phyloP scores from a whole-genome alignment of 2,888 invertebrate genomes.

The Drosophila histrio region DNA sequence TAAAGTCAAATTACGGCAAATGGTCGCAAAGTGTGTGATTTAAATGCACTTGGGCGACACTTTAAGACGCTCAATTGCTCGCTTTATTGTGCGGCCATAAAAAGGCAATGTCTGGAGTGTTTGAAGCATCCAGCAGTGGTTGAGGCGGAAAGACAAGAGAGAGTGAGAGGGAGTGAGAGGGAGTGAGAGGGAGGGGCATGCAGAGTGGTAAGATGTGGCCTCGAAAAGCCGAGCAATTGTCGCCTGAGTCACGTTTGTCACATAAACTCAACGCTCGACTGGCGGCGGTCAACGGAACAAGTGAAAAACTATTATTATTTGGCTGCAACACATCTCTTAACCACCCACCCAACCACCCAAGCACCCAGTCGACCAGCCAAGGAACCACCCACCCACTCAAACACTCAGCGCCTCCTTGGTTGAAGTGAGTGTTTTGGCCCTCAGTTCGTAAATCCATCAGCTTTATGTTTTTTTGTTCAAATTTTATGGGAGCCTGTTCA shows the following conservation, averaged over 20 bases:
- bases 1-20: slow-evolving; percentile 81
- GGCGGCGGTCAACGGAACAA: slow-evolving; percentile 76
- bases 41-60: slow-evolving; percentile 81
- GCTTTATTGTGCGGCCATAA: slow-evolving; percentile 79
- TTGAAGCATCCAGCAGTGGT: slow-evolving; percentile 10
- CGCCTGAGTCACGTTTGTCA: slow-evolving; percentile 80
- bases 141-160: background rate
- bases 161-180: background rate
- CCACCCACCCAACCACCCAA: background rate
- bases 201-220: slow-evolving; percentile 16
- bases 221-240: slow-evolving; percentile 76
- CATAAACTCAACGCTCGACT: slow-evolving; percentile 77
- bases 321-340: slow-evolving; percentile 59
- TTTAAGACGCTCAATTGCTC: slow-evolving; percentile 81
- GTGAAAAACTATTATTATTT: slow-evolving; percentile 79
- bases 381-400: slow-evolving; percentile 19
- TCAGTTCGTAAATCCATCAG: slow-evolving; percentile 78
- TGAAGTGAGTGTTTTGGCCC: slow-evolving; percentile 47
- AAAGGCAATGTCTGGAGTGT: slow-evolving; percentile 50
- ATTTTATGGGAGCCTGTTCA: slow-evolving; percentile 61
- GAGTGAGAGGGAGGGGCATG: background rate
- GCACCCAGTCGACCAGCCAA: background rate
- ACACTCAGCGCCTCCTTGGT: slow-evolving; percentile 45
- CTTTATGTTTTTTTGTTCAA: slow-evolving; percentile 58
- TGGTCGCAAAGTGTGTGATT: slow-evolving; percentile 82